Percentiles rank a stretch among this genome's conserved stretches.
Evolutionary conservation across 2,888 invertebrate species (phyloP).

Genomic region (Nasonia oneida): DNA sequence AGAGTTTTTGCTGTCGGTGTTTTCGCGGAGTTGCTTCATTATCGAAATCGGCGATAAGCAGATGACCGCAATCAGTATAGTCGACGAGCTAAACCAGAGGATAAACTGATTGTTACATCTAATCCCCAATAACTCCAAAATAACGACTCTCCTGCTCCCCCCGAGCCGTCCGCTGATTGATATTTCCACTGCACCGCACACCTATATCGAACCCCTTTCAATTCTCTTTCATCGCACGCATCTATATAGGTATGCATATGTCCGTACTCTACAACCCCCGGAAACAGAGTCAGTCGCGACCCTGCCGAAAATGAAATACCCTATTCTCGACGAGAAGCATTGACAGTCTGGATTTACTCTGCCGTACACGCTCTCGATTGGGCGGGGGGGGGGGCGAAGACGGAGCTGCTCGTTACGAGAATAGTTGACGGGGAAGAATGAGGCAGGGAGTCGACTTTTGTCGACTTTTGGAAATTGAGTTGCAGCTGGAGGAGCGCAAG

Average conservation of each 20-base stretch:
- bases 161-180: neutral
- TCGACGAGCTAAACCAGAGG: neutral
- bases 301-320: conserved; percentile 33
- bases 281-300: conserved; percentile 4
- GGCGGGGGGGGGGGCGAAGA: neutral
- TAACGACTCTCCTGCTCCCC: neutral
- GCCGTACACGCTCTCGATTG: conserved; percentile 2
- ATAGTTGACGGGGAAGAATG: conserved; percentile 9
- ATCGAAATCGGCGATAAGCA: neutral
- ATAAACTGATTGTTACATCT: neutral
- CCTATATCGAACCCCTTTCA: neutral
- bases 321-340: neutral
- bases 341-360: conserved; percentile 6
- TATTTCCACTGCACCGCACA: conserved; percentile 20
- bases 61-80: too few species aligned
- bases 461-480: conserved; percentile 45
- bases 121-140: conserved; percentile 3
- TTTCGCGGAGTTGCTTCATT: too few species aligned
- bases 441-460: too few species aligned
- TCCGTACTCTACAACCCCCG: neutral
- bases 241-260: neutral
- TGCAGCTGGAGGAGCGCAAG: neutral
- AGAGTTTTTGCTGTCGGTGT: too few species aligned
- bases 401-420: conserved; percentile 32
- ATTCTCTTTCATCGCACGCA: conserved; percentile 13